Percentiles rank a stretch among this genome's conserved stretches.
Conservation (phyloP, 2,888 invertebrate species). For the Dryococelus australis region DNA sequence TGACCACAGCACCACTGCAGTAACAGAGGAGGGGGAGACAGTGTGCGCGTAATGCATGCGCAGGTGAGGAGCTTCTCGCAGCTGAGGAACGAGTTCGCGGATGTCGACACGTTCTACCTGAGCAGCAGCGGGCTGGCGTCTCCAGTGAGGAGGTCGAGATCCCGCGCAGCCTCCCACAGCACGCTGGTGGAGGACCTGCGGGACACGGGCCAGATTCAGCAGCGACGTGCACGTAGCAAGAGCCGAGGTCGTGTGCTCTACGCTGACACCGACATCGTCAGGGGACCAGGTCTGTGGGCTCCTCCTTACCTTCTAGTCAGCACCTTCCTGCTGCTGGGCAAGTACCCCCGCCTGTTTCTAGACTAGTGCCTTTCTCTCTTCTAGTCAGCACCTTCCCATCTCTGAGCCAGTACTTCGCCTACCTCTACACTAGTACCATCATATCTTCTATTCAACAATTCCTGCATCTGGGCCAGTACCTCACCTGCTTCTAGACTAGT, state of each 20-base stretch:
- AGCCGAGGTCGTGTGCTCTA: constrained; percentile 85
- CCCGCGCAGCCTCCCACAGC: constrained; percentile 62
- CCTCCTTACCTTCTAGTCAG: background rate
- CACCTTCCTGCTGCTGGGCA: too few species aligned
- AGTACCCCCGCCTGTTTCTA: too few species aligned
- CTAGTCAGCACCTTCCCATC: too few species aligned
- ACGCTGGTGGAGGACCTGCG: constrained; percentile 45
- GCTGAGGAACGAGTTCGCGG: constrained; percentile 89
- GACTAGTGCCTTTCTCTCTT: too few species aligned
- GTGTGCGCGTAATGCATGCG: background rate
- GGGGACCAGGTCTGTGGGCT: constrained; percentile 31
- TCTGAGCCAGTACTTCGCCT: too few species aligned
- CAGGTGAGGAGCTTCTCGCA: constrained; percentile 94
- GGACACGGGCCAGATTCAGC: constrained; percentile 55
- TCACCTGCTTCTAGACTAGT: too few species aligned
- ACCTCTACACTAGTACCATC: too few species aligned
- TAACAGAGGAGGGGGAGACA: too few species aligned
- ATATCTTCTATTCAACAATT: too few species aligned
- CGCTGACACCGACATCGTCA: constrained; percentile 62
- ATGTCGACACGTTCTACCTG: constrained; percentile 90
- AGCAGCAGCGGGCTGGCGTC: constrained; percentile 67
- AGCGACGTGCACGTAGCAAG: constrained; percentile 79
- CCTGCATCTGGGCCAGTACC: too few species aligned
- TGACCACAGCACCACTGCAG: too few species aligned
- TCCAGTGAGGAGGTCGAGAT: constrained; percentile 71